Evolutionary conservation across 2,888 invertebrate genomes (phyloP), one percentile per base, ranked within the genome.

Genomic region (Onchidella celtica): DNA sequence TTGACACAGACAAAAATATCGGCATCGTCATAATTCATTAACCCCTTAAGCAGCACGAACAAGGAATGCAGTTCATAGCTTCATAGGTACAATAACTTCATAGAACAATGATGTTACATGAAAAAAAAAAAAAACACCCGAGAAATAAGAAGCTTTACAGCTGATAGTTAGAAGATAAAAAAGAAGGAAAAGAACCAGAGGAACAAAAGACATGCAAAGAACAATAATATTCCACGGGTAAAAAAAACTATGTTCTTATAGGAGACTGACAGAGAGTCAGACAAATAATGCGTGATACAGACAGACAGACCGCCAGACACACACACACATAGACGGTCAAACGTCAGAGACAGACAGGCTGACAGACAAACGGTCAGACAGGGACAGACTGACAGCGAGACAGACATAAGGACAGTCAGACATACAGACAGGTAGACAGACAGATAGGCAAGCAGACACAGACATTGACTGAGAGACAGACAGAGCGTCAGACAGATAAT

Each of bases 301-400:
- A 36, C 14, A 34, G 40, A 34, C 69, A 69, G 21, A 70, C 47
- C 36, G 55, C 47, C 72, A 55, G 72, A 55, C 55, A 55, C 27
- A 55, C 29, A 55, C 29, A 72, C 55, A 55, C 55, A 72, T 29
- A 55, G 55, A 72, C 55, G 9, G 72, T 29, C 72, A 55, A 32
- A n/a, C 29, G 47, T 29, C 40, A 72, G 29, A 72, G 55, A 72
- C 27, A 32, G 68, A 68, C 34, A 32, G 68, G 36, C n/a, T 36
- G n/a, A 36, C 21, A 68, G 40, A 40, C 24, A 55, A 24, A 3
- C 29, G 27, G 3, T 27, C 29, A 27, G 65, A 65, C 47, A 47
- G 6, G 17, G n/a, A n/a, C n/a, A n/a, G n/a, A n/a, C n/a, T n/a
- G n/a, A n/a, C n/a, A n/a, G n/a, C n/a, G 47, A 47, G 47, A 47